Conservation (phyloP, 64 coral and sea anemone species). For the Anthopleura sola region DNA sequence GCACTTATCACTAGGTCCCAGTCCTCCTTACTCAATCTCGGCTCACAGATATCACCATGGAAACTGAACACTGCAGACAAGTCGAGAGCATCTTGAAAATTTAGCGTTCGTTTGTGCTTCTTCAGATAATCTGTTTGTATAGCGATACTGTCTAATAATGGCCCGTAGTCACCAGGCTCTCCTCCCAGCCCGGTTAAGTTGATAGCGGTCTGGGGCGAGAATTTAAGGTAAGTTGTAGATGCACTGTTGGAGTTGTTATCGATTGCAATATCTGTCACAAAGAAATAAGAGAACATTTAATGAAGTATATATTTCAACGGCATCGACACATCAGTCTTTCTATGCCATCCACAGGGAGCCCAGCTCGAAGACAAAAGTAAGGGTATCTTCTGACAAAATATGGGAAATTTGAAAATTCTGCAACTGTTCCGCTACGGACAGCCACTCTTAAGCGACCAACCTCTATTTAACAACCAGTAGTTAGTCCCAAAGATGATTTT, state of each 20-base stretch:
- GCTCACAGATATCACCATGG: not conserved
- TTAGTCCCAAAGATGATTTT: no score
- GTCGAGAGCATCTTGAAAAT: slow-evolving; percentile 44
- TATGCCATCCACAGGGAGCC: not conserved
- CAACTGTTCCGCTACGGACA: no score
- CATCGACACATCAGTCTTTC: not conserved
- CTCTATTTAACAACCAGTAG: no score
- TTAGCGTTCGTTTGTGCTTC: slow-evolving; percentile 66
- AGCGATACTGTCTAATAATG: slow-evolving; percentile 53
- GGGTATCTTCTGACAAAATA: no score
- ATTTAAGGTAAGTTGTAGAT: not conserved
- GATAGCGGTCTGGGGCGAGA: slow-evolving; percentile 45
- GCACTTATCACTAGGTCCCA: slow-evolving; percentile 68
- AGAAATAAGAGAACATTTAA: not conserved
- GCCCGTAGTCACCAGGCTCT: slow-evolving; percentile 60
- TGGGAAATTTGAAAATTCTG: no score
- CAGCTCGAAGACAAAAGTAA: no score
- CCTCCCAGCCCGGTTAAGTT: slow-evolving; percentile 73
- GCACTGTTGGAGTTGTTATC: not conserved
- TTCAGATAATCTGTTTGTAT: slow-evolving; percentile 60
- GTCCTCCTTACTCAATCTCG: slow-evolving; percentile 45
- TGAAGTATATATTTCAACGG: not conserved
- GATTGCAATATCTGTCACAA: not conserved
- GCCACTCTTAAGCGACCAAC: no score
- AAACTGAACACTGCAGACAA: slow-evolving; percentile 47